Conservation (phyloP, 2,113 vertebrate species). For the Tenebrosternarchus preto region DNA sequence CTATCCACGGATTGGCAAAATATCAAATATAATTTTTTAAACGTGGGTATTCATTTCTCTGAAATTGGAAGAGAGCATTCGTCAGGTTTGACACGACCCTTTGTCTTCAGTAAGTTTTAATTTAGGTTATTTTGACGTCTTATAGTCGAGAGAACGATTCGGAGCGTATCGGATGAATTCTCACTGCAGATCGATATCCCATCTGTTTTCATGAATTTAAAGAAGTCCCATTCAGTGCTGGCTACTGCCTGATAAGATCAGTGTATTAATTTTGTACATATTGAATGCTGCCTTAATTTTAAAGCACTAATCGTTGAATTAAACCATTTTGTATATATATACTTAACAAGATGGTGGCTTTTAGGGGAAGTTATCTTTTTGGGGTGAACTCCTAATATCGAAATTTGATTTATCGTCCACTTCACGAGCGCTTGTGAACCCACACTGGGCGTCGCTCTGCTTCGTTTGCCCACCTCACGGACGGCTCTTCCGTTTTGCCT, state of each 20-base stretch:
- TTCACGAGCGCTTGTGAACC: neutral
- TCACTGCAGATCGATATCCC: neutral
- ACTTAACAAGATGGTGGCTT: neutral
- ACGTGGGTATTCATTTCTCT: neutral
- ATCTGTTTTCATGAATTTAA: neutral
- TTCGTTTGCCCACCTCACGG: neutral
- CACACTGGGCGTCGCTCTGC: neutral
- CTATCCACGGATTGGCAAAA: neutral
- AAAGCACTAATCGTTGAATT: neutral
- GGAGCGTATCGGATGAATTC: neutral
- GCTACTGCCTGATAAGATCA: conserved; percentile 1
- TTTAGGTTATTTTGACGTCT: neutral
- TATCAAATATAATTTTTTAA: neutral
- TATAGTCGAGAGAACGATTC: neutral
- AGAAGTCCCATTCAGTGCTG: neutral
- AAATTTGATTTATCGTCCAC: neutral
- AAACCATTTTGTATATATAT: too few species aligned
- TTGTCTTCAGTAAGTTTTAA: neutral
- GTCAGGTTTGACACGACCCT: too few species aligned
- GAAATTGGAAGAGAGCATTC: neutral
- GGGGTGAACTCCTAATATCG: neutral
- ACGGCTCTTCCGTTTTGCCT: neutral
- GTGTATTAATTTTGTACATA: too few species aligned
- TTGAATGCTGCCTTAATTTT: neutral
- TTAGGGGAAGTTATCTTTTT: neutral